These are phyloP conservation scores for Petrosia ficiformis DNA, from an alignment of 37 sponge, comb jelly and placozoan genomes.

Conservation along the genomic window DNA sequence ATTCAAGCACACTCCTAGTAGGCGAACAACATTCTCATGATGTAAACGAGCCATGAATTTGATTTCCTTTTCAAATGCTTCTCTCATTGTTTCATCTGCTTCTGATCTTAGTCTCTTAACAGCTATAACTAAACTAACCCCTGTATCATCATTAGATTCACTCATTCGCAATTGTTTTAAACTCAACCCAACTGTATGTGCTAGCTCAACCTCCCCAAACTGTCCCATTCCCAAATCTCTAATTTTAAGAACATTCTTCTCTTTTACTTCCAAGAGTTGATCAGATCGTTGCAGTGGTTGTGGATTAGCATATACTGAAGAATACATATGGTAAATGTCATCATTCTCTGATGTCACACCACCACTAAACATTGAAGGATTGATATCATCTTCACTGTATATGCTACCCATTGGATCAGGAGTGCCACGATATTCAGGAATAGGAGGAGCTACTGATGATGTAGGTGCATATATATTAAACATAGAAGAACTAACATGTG, in stretches of 20 bases:
- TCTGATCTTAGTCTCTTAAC: constrained; percentile 67
- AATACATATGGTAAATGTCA: neutral
- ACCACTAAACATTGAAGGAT: neutral
- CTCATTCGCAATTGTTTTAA: constrained; percentile 53
- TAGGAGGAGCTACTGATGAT: constrained; percentile 15
- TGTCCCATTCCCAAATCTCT: constrained; percentile 56
- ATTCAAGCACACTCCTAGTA: constrained; percentile 67
- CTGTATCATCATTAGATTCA: constrained; percentile 26
- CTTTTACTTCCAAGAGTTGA: constrained; percentile 27
- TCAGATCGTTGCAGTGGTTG: constrained; percentile 43
- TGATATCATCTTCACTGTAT: neutral
- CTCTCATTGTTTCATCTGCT: constrained; percentile 35
- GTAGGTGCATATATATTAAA: constrained; percentile 44
- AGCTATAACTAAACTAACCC: constrained; percentile 48
- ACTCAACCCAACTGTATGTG: constrained; percentile 62
- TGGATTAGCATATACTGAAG: constrained; percentile 47
- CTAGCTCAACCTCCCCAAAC: constrained; percentile 73
- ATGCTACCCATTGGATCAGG: neutral
- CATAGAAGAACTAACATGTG: neutral
- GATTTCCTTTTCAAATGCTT: constrained; percentile 82
- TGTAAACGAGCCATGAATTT: constrained; percentile 82
- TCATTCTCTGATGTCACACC: neutral
- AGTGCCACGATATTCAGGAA: constrained; percentile 14
- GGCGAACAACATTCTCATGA: constrained; percentile 67
- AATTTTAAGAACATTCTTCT: constrained; percentile 27